These are phyloP conservation scores for Cardiocondyla obscurior DNA, from an alignment of 1,140 invertebrate species.

Conservation along the genomic window DNA sequence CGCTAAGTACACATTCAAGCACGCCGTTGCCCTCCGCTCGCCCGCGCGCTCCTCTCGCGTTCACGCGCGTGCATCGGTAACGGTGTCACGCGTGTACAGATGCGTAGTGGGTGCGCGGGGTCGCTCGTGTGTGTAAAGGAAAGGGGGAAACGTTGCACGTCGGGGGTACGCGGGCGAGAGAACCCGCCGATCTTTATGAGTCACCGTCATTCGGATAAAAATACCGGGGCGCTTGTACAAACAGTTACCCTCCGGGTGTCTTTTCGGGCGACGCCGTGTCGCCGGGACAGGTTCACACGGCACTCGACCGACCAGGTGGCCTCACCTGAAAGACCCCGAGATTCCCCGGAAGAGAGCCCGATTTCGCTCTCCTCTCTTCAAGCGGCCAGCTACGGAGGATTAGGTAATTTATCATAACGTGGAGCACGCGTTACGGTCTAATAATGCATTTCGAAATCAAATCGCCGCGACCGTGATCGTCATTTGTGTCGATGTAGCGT, in stretches of 20 bases:
- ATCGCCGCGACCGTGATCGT: background rate
- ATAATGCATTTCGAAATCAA: constrained; percentile 44
- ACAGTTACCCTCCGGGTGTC: constrained; percentile 76
- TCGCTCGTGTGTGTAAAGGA: background rate
- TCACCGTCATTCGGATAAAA: constrained; percentile 77
- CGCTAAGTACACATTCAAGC: constrained; percentile 77
- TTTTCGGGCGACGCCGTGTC: constrained; percentile 64
- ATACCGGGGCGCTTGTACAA: constrained; percentile 77
- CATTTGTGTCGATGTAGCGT: background rate
- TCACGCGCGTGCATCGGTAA: background rate
- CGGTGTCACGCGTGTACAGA: background rate
- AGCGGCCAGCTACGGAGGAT: constrained; percentile 22
- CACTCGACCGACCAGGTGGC: constrained; percentile 71
- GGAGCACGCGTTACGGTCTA: constrained; percentile 37
- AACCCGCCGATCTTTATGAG: constrained; percentile 77
- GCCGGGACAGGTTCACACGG: constrained; percentile 71
- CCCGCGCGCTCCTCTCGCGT: background rate
- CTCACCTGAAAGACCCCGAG: constrained; percentile 64
- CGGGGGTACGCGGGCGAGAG: constrained; percentile 56
- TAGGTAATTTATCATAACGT: constrained; percentile 41
- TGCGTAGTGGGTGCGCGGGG: constrained; percentile 8
- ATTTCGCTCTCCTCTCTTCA: background rate
- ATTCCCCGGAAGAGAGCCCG: constrained; percentile 4
- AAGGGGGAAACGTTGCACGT: constrained; percentile 55
- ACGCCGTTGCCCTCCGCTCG: constrained; percentile 45